phyloP scores from a whole-genome alignment of 2,797 vertebrate species.

The Sciurus vulgaris region DNA sequence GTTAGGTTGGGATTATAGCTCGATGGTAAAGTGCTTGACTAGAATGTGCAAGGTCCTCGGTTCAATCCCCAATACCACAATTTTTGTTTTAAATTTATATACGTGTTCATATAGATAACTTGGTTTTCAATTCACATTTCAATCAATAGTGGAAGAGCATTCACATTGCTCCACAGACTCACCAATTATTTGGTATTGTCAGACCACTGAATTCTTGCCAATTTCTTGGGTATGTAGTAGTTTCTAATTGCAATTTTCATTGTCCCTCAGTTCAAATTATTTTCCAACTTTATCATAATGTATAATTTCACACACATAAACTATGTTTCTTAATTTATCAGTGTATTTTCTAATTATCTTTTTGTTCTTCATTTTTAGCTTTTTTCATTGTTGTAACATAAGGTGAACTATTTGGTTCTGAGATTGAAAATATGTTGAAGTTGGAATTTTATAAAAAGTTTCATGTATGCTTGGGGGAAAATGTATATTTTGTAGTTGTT shows the following conservation, averaged over 20 bases:
- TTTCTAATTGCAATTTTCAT: constrained; percentile 26
- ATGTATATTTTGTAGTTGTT: background rate
- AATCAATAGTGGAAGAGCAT: background rate
- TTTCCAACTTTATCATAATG: background rate
- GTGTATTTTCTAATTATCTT: background rate
- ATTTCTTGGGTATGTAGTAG: background rate
- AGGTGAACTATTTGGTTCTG: background rate
- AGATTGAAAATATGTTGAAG: constrained; percentile 4
- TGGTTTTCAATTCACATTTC: background rate
- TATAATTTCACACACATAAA: background rate
- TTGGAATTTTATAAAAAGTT: constrained; percentile 23
- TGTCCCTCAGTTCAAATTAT: constrained; percentile 35
- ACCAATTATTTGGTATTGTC: background rate
- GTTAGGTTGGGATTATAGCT: no score
- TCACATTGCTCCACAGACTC: background rate
- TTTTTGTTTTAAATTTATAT: background rate
- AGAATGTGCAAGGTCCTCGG: no score
- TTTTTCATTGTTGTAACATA: background rate
- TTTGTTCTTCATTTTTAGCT: constrained; percentile 9
- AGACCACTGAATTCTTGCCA: background rate
- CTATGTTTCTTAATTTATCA: constrained; percentile 26
- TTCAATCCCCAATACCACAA: no score
- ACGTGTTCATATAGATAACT: background rate
- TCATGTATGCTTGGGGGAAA: background rate
- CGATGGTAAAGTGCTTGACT: no score